A percentile compares a stretch with the other conserved stretches of the same genome.
phyloP scores from a whole-genome alignment of 2,888 invertebrate species.

The Drosophila ochracea region DNA sequence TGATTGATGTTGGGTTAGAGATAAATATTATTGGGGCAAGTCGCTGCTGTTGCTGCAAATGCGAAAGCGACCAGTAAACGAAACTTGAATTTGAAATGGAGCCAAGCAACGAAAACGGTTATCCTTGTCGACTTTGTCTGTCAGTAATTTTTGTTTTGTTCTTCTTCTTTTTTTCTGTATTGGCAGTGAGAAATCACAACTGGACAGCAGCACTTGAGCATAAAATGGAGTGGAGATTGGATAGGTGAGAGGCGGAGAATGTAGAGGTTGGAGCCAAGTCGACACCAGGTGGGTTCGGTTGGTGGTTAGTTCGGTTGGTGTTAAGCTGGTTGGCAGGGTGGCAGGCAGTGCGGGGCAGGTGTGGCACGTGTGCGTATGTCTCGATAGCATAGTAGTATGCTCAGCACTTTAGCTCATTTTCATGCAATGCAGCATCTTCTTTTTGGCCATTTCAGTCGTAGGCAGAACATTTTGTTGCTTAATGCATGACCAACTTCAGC shows the following conservation, averaged over 20 bases:
- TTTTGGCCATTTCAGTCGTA: conserved; percentile 36
- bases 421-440: conserved; percentile 50
- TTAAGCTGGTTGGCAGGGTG: neutral
- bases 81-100: conserved; percentile 64
- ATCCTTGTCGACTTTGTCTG: conserved; percentile 30
- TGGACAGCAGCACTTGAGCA: conserved; percentile 38
- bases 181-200: conserved; percentile 54
- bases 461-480: conserved; percentile 24
- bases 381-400: conserved; percentile 11
- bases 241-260: neutral
- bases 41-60: neutral
- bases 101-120: conserved; percentile 25
- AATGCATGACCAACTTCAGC: conserved; percentile 35
- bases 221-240: neutral
- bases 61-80: neutral
- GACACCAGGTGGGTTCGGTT: conserved; percentile 8
- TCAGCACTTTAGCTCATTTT: conserved; percentile 51
- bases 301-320: conserved; percentile 3
- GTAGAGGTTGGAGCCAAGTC: neutral
- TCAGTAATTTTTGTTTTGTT: neutral
- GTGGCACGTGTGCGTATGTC: conserved; percentile 11
- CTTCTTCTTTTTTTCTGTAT: neutral
- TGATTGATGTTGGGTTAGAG: conserved; percentile 23
- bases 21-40: conserved; percentile 12
- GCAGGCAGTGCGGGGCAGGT: conserved; percentile 16